Base-by-base conservation (phyloP, 2,797 vertebrate genomes). In the Sebastes kiyomatsui region DNA sequence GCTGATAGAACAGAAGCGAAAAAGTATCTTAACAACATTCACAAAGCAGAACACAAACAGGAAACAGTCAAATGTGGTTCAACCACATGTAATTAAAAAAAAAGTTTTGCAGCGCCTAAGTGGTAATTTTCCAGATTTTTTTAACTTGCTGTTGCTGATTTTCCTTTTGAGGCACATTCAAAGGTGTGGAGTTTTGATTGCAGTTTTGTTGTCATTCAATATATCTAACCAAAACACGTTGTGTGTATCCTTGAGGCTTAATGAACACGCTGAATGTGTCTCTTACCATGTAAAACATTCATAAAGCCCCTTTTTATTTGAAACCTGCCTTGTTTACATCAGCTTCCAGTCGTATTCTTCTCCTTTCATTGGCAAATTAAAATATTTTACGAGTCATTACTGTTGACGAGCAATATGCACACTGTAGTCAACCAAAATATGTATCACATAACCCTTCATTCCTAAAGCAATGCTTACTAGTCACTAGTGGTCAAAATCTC, bases 351-450 rank as follows among this genome's bases (percentile, higher is more conserved):
- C 8, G 0, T 56, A 30, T 38, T 67, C 6, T 27, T 32, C 23
- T 71, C 49, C 22, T 62, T 69, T 75, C n/a, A 55, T 66, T 84
- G 42, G 54, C 10, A 35, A 56, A 72, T 68, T 67, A 18, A 52
- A 74, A 32, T 14, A 11, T 70, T 74, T 77, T 27, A 27, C 2
- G 1, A 69, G 23, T 32, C 58, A 77, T 66, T 60, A 32, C 66
- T 75, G 75, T 58, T 28, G 27, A 66, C 32, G 33, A 38, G 25
- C 32, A 55, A 60, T 46, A 68, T 11, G 2, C 12, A 25, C 28
- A 12, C 27, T 27, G 30, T 3, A 65, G 35, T 54, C 33, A 38
- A 32, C 5, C 0, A 0, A 66, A 59, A 72, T n/a, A 55, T n/a
- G 18, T n/a, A 52, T 65, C 52, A 49, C 7, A 33, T 32, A 46